phyloP scores from a whole-genome alignment of 2,888 invertebrate species.

The Lasioglossum morio region DNA sequence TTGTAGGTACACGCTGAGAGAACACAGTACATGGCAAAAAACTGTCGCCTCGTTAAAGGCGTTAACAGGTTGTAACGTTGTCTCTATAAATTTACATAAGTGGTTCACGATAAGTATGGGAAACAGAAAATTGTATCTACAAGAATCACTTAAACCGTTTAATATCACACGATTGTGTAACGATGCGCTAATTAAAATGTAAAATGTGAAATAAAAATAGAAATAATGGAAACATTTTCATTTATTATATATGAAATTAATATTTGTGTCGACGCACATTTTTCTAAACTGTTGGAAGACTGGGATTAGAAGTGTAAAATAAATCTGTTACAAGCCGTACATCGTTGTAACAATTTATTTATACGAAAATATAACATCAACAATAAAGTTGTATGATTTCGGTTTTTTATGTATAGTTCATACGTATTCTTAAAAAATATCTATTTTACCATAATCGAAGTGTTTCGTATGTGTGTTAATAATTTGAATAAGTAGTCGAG shows the following conservation, averaged over 20 bases:
- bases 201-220: background rate
- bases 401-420: slow-evolving; percentile 48
- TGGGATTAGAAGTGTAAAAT: slow-evolving; percentile 14
- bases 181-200: background rate
- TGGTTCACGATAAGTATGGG: slow-evolving; percentile 86
- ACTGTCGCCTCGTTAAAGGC: slow-evolving; percentile 87
- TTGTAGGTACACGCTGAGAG: slow-evolving; percentile 86
- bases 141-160: slow-evolving; percentile 85
- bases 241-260: background rate
- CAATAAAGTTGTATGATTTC: slow-evolving; percentile 67
- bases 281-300: background rate
- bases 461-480: slow-evolving; percentile 26
- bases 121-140: slow-evolving; percentile 88
- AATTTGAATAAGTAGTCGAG: slow-evolving; percentile 41
- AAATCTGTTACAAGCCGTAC: slow-evolving; percentile 19
- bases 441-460: slow-evolving; percentile 35
- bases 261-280: background rate
- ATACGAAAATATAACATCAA: slow-evolving; percentile 77
- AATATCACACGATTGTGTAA: slow-evolving; percentile 73
- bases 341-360: slow-evolving; percentile 75
- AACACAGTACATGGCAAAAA: slow-evolving; percentile 86
- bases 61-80: slow-evolving; percentile 85
- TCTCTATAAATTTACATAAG: slow-evolving; percentile 86
- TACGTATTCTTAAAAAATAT: slow-evolving; percentile 52
- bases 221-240: background rate